Percentiles rank a stretch among this genome's conserved stretches.
phyloP scores from a whole-genome alignment of 2,113 vertebrate genomes.

The Peromyscus polionotus region DNA sequence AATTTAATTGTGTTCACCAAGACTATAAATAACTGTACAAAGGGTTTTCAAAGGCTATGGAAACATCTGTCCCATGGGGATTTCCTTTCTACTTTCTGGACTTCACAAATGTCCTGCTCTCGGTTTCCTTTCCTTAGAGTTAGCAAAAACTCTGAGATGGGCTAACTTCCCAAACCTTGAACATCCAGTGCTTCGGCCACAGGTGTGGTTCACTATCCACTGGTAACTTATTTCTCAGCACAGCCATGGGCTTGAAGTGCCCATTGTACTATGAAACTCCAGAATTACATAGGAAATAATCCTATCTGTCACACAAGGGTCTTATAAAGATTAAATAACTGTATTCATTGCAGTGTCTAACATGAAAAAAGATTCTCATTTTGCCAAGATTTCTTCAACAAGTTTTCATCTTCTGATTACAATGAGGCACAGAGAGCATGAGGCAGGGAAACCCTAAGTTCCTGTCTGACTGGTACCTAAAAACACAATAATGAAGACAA shows the following conservation, averaged over 20 bases:
- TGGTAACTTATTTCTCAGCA: conserved; percentile 9
- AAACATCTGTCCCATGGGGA: not conserved
- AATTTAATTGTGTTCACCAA: not conserved
- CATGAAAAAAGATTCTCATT: conserved; percentile 45
- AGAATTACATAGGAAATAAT: conserved; percentile 28
- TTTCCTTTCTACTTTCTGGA: conserved; percentile 24
- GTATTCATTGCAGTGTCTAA: not conserved
- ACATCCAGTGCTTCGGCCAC: not conserved
- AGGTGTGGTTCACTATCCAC: not conserved
- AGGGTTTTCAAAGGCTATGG: conserved; percentile 39
- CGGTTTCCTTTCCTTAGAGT: conserved; percentile 38
- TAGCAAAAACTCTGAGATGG: not conserved
- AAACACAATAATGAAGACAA: conserved; percentile 16
- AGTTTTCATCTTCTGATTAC: conserved; percentile 22
- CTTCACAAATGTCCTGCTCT: conserved; percentile 22
- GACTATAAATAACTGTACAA: conserved; percentile 24
- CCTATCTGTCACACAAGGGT: not conserved
- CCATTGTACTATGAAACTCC: not conserved
- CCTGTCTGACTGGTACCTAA: not conserved
- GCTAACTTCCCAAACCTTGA: not conserved
- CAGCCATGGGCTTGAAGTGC: not conserved
- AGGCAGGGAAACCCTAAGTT: not conserved
- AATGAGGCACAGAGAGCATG: not conserved
- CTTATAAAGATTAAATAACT: not conserved
- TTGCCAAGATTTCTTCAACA: conserved; percentile 48